phyloP scores from a whole-genome alignment of 2,888 invertebrate genomes.

The Brachyptera putata region DNA sequence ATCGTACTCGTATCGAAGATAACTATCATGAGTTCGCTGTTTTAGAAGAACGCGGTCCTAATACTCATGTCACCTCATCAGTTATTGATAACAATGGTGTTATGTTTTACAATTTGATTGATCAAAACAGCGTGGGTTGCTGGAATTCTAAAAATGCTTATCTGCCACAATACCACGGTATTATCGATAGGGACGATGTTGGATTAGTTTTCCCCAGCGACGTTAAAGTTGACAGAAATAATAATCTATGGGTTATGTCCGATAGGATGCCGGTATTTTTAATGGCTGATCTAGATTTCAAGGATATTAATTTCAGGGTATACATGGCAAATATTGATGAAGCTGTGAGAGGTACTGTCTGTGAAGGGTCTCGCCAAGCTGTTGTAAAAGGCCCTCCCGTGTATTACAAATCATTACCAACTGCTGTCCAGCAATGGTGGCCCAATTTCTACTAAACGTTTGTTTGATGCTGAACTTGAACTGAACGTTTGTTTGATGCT shows the following conservation, averaged over 20 bases:
- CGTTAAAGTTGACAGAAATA: slow-evolving; percentile 65
- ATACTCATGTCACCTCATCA: slow-evolving; percentile 67
- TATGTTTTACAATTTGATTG: slow-evolving; percentile 72
- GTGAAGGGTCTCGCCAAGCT: slow-evolving; percentile 48
- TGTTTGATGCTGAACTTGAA: too few species aligned
- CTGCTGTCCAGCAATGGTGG: slow-evolving; percentile 8
- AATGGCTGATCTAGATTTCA: slow-evolving; percentile 63
- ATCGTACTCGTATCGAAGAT: slow-evolving; percentile 60
- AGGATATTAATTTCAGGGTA: slow-evolving; percentile 73
- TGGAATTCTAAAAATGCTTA: slow-evolving; percentile 69
- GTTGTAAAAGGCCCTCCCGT: not conserved
- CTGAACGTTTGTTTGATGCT: too few species aligned
- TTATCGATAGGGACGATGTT: slow-evolving; percentile 70
- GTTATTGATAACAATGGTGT: slow-evolving; percentile 67
- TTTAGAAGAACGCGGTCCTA: slow-evolving; percentile 55
- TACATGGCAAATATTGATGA: slow-evolving; percentile 63
- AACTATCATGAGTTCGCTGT: slow-evolving; percentile 64
- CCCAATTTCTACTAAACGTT: slow-evolving; percentile 2
- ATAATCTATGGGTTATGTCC: slow-evolving; percentile 72
- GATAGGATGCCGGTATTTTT: slow-evolving; percentile 79
- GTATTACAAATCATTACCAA: not conserved
- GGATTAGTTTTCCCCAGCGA: slow-evolving; percentile 75
- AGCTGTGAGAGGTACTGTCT: slow-evolving; percentile 67
- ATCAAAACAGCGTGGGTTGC: slow-evolving; percentile 78
- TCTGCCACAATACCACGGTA: slow-evolving; percentile 54